Conservation (phyloP, 1,140 invertebrate genomes). For the Notospermus geniculatus region DNA sequence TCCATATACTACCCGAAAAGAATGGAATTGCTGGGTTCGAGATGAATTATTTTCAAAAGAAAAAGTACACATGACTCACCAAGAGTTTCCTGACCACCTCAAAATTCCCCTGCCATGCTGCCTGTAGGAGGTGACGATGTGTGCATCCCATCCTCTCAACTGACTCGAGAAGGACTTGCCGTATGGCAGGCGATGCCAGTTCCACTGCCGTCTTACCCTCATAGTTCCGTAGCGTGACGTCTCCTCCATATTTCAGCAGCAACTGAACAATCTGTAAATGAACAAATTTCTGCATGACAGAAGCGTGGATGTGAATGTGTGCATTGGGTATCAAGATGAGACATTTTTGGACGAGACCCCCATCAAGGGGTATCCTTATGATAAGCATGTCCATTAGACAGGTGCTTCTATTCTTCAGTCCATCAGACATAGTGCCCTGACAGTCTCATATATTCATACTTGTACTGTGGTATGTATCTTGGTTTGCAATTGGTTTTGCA, state of each 20-base stretch:
- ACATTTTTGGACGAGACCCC: no score
- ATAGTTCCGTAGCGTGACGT: constrained; percentile 50
- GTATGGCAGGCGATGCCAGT: constrained; percentile 40
- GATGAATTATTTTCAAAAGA: constrained; percentile 12
- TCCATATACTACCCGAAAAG: no score
- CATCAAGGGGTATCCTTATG: neutral
- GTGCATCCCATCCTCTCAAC: constrained; percentile 37
- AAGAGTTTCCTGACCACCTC: constrained; percentile 40
- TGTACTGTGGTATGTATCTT: neutral
- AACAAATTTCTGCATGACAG: neutral
- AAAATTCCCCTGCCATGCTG: constrained; percentile 51
- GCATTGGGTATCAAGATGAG: neutral
- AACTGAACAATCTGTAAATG: constrained; percentile 45
- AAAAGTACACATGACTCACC: constrained; percentile 35
- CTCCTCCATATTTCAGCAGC: constrained; percentile 48
- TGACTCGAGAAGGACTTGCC: constrained; percentile 45
- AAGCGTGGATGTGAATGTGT: neutral
- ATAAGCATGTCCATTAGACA: no score
- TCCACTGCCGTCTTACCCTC: constrained; percentile 49
- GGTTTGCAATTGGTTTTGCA: neutral
- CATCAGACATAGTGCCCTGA: neutral
- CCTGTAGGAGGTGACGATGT: constrained; percentile 45
- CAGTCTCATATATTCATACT: neutral
- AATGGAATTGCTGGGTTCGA: no score
- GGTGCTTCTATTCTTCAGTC: neutral